Evolutionary conservation across 2,888 invertebrate genomes (phyloP), one percentile per base, ranked within the genome.

Genomic region (Cenopis cana): DNA sequence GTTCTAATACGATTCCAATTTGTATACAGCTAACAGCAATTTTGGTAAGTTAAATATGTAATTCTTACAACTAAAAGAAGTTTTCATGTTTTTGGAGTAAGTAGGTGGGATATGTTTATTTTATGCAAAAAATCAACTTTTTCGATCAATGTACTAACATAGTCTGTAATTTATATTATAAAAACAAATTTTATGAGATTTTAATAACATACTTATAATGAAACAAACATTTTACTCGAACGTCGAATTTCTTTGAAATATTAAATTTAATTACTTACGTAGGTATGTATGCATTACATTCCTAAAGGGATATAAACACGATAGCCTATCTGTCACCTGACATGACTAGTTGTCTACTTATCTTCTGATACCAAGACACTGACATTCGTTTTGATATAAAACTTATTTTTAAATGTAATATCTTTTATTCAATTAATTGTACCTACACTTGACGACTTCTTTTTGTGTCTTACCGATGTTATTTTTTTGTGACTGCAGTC

Each of bases 301-400:
- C 55, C 38, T 29, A 41, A 41, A 17, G 46, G 36, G 18, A 20
- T 49, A 50, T 67, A 73, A 73, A 68, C 59, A 70, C 50, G 72
- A 74, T 75, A 77, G 73, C 75, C 66, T 79, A 76, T 79, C 77
- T 82, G 72, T 76, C 81, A 86, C 83, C 86, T 85, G 85, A 81
- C 81, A 77, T 67, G 24, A 69, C 66, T 85, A 85, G n/a, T n/a
- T n/a, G n/a, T 83, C 84, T 73, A 73, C 74, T 78, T 82, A 81
- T 82, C 81, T 79, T 20, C 38, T 54, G 68, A 71, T 74, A 74
- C 29, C 12, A 73, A 75, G 76, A 78, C 79, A 81, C 75, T 79
- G 80, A 79, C 77, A 75, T 81, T 82, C 68, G 60, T 46, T 73
- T 64, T 56, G 24, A 70, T 78, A 79, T 81, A 82, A 72, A 68